These are phyloP conservation scores for Fabriciana adippe DNA, from an alignment of 2,888 invertebrate species.

Conservation along the genomic window DNA sequence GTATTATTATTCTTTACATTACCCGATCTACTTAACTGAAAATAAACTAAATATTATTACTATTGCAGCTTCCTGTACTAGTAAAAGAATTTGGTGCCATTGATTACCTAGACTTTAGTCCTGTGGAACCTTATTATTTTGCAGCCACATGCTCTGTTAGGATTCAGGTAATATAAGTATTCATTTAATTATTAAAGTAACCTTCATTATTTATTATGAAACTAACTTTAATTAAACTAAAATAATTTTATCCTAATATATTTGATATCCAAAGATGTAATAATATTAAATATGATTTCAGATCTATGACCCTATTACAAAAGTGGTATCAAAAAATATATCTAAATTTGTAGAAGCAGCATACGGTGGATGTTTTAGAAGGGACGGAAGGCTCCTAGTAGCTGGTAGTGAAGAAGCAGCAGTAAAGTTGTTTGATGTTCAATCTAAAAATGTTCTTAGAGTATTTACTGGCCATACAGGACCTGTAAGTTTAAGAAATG, in stretches of 20 bases:
- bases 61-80: constrained; percentile 87
- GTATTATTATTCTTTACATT: not conserved
- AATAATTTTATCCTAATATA: too few relatives aligned
- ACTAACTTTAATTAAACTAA: not conserved
- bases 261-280: not conserved
- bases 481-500: constrained; percentile 73
- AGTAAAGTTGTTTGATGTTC: constrained; percentile 94
- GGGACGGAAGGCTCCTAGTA: constrained; percentile 91
- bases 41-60: not conserved
- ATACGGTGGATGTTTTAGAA: constrained; percentile 91
- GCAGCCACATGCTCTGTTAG: constrained; percentile 96
- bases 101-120: constrained; percentile 95
- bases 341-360: constrained; percentile 92
- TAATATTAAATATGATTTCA: constrained; percentile 66
- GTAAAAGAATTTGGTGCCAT: constrained; percentile 96
- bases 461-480: constrained; percentile 92
- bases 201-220: not conserved
- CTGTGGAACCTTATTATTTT: constrained; percentile 93
- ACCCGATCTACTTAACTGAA: not conserved
- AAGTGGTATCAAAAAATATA: constrained; percentile 90
- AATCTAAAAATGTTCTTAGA: constrained; percentile 90
- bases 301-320: constrained; percentile 93
- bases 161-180: constrained; percentile 81
- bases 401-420: constrained; percentile 95
- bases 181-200: constrained; percentile 7